Evolutionary conservation across 2,113 vertebrate species (phyloP), one percentile per base, ranked within the genome.

Genomic region (Pogona vitticeps): DNA sequence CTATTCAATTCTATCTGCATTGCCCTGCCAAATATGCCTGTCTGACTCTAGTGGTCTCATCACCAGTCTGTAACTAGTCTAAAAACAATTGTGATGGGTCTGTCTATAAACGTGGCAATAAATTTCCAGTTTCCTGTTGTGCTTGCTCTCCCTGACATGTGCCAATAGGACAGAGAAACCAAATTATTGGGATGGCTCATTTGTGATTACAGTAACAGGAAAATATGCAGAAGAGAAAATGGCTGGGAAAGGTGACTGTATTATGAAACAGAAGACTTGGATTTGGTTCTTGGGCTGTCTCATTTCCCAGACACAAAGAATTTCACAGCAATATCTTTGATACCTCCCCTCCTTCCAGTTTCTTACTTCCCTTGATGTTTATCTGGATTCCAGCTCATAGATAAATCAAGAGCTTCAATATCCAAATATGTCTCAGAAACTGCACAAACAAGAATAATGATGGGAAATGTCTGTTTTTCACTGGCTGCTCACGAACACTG

Each of bases 401-500:
- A 94, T 94, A 95, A 94, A 94, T 93, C 92, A 94, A 84, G 89
- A 78, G 83, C 90, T 94, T 94, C 93, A 94, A 93, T 94, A 94
- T 94, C 93, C 90, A 94, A 93, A 95, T 93, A 92, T 95, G 90
- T 94, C 90, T 92, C 76, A 90, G 91, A 79, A 75, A 77, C 84
- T 88, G 91, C 91, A 89, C 88, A 95, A 93, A 94, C 92, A 94
- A 92, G 94, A 94, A 91, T 12, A 91, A 93, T 93, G 93, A 94
- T 92, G 88, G 91, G 93, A 93, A 95, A 85, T 90, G 92, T 87
- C 88, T 93, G 82, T 59, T 93, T 94, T 93, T 94, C 94, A 94
- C 91, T 92, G 89, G 91, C 87, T 92, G 87, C 90, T 93, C 93
- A 92, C 91, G 91, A 91, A 85, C 67, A 46, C 82, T 94, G 91